Percentiles rank a stretch among this genome's conserved stretches.
These are phyloP conservation scores for Theonella swinhoei DNA, from an alignment of 37 sponge, comb jelly and placozoan species.

Conservation along the genomic window DNA sequence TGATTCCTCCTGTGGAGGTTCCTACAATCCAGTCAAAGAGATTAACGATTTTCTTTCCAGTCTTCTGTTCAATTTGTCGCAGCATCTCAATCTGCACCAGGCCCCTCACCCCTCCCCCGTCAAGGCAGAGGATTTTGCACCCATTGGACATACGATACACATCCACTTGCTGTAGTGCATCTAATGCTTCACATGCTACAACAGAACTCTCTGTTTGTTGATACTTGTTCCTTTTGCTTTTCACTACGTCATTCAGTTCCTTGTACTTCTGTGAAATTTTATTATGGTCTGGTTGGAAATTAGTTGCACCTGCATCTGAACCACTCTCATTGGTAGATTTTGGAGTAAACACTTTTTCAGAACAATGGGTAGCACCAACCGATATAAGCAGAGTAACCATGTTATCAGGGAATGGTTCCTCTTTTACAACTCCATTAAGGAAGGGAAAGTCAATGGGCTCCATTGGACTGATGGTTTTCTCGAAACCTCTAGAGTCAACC, in stretches of 20 bases:
- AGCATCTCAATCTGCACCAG: constrained; percentile 58
- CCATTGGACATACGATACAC: constrained; percentile 6
- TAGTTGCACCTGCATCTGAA: too few relatives aligned
- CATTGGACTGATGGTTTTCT: too few relatives aligned
- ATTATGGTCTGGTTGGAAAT: background rate
- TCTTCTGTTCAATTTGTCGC: constrained; percentile 43
- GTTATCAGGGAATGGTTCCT: too few relatives aligned
- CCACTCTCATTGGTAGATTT: too few relatives aligned
- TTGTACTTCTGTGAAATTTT: background rate
- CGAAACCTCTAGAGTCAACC: background rate
- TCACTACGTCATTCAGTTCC: background rate
- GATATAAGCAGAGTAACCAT: background rate
- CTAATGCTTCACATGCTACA: background rate
- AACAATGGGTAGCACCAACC: background rate
- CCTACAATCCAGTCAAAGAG: constrained; percentile 77
- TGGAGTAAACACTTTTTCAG: too few relatives aligned
- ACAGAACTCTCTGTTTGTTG: background rate
- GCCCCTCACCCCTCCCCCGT: constrained; percentile 69
- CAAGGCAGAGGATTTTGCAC: constrained; percentile 49
- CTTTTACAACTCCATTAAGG: too few relatives aligned
- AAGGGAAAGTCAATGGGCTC: too few relatives aligned
- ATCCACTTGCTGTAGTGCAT: background rate
- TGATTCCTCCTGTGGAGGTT: constrained; percentile 59
- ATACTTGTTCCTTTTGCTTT: background rate
- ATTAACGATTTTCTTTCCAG: constrained; percentile 58